Conservation (phyloP, 1,140 invertebrate genomes). For the Pollicipes pollicipes region DNA sequence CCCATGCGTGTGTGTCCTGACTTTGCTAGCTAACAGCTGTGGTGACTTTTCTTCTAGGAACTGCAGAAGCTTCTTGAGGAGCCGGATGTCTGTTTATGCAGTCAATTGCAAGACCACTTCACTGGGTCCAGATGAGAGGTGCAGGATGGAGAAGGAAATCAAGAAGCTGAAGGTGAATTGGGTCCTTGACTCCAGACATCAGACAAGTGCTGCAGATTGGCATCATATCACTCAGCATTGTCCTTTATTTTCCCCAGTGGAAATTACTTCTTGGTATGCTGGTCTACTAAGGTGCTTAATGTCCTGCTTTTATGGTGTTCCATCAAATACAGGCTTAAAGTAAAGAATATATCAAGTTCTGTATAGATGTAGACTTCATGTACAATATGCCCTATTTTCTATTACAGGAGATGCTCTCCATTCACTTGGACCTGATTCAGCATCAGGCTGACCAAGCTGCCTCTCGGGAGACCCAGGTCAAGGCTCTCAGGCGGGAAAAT, state of each 20-base stretch:
- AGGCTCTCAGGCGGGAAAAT: slow-evolving; percentile 28
- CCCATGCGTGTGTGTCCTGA: too few relatives aligned
- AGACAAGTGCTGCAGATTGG: too few relatives aligned
- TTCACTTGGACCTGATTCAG: slow-evolving; percentile 52
- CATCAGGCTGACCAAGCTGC: slow-evolving; percentile 49
- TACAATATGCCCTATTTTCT: background rate
- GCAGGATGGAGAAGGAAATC: background rate
- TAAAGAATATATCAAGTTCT: too few relatives aligned
- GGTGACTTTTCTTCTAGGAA: background rate
- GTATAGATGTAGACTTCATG: too few relatives aligned
- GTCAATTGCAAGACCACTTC: background rate
- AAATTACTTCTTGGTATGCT: too few relatives aligned
- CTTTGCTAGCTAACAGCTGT: too few relatives aligned
- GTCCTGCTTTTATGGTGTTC: too few relatives aligned
- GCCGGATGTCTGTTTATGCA: background rate
- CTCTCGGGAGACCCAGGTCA: slow-evolving; percentile 44
- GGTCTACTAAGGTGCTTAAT: too few relatives aligned
- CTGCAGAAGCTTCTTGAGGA: background rate
- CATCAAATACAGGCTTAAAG: too few relatives aligned
- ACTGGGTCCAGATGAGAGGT: background rate
- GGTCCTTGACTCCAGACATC: too few relatives aligned
- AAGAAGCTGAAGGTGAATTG: background rate
- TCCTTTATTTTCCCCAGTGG: too few relatives aligned
- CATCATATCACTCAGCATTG: too few relatives aligned
- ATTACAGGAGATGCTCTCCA: slow-evolving; percentile 42